Conservation (phyloP, 2,113 vertebrate species). For the Xiphias gladius region DNA sequence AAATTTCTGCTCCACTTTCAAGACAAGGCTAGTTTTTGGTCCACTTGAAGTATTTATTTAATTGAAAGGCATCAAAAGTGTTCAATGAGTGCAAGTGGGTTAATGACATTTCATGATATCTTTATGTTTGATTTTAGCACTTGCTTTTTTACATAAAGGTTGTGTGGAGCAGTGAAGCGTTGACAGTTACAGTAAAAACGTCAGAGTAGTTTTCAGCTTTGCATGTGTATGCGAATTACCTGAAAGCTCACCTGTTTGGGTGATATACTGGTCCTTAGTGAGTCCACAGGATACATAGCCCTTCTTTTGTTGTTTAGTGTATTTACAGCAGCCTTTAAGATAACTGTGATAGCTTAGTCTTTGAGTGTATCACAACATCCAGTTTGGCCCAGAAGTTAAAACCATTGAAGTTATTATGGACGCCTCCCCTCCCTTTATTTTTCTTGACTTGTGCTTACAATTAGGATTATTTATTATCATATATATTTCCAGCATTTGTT, state of each 20-base stretch:
- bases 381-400: conserved; percentile 72
- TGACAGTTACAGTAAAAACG: conserved; percentile 44
- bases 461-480: conserved; percentile 88
- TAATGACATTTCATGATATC: conserved; percentile 48
- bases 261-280: conserved; percentile 34
- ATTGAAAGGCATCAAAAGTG: conserved; percentile 38
- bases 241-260: conserved; percentile 51
- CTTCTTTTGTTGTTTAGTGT: conserved; percentile 53
- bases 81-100: conserved; percentile 40
- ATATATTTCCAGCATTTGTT: conserved; percentile 84
- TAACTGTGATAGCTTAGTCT: conserved; percentile 65
- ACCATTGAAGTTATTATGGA: conserved; percentile 65
- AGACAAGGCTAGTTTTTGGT: conserved; percentile 52
- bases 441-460: conserved; percentile 75
- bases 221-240: conserved; percentile 52
- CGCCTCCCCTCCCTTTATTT: conserved; percentile 47
- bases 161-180: conserved; percentile 42
- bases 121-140: conserved; percentile 60
- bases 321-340: conserved; percentile 58
- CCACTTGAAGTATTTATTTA: conserved; percentile 34
- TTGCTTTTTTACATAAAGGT: conserved; percentile 36
- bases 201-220: conserved; percentile 58
- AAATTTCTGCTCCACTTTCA: conserved; percentile 17
- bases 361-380: conserved; percentile 63
- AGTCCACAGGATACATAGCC: conserved; percentile 36